Base-by-base conservation (phyloP, 2,113 vertebrate genomes). In the Boulengeromyrus knoepffleri region DNA sequence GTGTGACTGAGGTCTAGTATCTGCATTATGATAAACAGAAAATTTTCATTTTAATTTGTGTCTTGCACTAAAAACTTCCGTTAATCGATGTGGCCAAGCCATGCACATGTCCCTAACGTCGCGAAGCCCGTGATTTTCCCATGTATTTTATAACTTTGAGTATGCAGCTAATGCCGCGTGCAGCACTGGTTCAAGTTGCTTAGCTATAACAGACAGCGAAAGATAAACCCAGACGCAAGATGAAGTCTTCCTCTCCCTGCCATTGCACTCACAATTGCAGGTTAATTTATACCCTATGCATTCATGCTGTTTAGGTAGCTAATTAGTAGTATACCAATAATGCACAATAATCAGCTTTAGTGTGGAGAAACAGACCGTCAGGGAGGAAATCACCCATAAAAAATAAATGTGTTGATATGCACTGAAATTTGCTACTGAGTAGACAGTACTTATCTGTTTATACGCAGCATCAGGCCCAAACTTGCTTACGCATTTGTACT, bases 301-400 rank as follows among this genome's bases (percentile, higher is more conserved):
- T 58, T 77, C 84, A 36, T n/a, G 58, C 42, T 87, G 17, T 56
- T 49, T 27, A 45, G 42, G 46, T n/a, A 19, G 10, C 58, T 90
- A 87, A 90, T 90, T 70, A 74, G 85, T 77, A 87, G 45, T 31
- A n/a, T 90, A 52, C 58, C 62, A 88, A 74, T 47, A 87, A 87
- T 24, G n/a, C 85, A 74, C 42, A 52, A 45, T 87, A 39, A 45
- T 53, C 19, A 42, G 46, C 85, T 87, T 77, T 77, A 17, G 12
- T 90, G 24, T 49, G 85, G 56, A 10, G 24, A 45, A 56, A 70
- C 13, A 39, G 53, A 47, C 53, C 9, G 85, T 77, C 89, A 87
- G 85, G 36, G 58, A 90, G 46, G n/a, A 62, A 90, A 42, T 52
- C 62, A 77, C 47, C 58, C 62, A 52, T 70, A 87, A 50, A 87